Percentiles rank a stretch among this genome's conserved stretches.
Evolutionary conservation across 2,113 vertebrate genomes (phyloP).

Genomic region (Neolamprologus brichardi): DNA sequence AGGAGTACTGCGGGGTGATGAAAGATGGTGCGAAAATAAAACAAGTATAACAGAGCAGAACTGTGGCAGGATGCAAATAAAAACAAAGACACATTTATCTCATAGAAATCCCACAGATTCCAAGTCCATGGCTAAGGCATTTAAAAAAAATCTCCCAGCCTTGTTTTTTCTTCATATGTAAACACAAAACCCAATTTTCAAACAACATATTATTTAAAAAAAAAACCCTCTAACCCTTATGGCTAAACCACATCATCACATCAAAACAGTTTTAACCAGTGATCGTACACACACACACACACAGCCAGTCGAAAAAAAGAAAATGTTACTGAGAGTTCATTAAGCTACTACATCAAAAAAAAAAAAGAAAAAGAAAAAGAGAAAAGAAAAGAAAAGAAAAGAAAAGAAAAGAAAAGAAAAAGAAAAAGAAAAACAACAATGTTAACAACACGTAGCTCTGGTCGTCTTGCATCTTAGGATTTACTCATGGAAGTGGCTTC

Average conservation of each 20-base stretch:
- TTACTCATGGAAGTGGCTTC: background rate
- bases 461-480: background rate
- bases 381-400: accelerated
- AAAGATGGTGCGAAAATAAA: constrained; percentile 68
- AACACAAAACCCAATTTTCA: background rate
- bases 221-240: accelerated
- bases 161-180: background rate
- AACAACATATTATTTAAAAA: background rate
- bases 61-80: background rate
- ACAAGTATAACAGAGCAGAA: background rate
- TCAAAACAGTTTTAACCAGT: background rate
- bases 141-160: background rate
- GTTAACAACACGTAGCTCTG: background rate
- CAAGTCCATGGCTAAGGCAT: no score
- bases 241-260: background rate
- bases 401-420: accelerated
- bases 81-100: background rate
- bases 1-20: constrained; percentile 84
- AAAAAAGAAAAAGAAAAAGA: accelerated
- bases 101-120: background rate
- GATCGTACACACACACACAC: background rate
- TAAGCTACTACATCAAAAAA: background rate
- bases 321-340: background rate
- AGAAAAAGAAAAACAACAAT: background rate
- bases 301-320: background rate